phyloP scores from a whole-genome alignment of 2,888 invertebrate species.

The Aporophyla nigra region DNA sequence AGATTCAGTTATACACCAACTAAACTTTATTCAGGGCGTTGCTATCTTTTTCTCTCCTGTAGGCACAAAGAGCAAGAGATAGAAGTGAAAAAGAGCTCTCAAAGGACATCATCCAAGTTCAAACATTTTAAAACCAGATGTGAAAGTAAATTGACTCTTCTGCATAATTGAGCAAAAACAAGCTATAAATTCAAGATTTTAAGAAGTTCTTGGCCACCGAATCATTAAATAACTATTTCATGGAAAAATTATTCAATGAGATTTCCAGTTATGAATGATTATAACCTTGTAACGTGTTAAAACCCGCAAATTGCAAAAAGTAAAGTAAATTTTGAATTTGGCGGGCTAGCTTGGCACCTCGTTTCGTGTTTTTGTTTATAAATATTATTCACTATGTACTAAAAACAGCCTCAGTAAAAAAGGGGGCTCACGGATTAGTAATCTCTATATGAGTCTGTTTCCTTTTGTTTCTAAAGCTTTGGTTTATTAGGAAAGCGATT shows the following conservation, averaged over 20 bases:
- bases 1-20: not conserved
- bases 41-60: slow-evolving; percentile 1
- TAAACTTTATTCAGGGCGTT: not conserved
- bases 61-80: not conserved
- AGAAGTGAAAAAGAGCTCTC: not conserved
- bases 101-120: not conserved
- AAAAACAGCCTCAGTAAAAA: not conserved
- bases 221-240: too few species aligned
- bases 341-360: too few species aligned
- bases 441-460: not conserved
- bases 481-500: not conserved
- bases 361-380: too few species aligned
- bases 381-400: not conserved
- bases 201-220: not conserved
- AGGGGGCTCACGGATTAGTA: not conserved
- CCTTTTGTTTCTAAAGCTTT: not conserved
- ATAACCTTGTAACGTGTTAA: too few species aligned
- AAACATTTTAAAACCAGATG: not conserved
- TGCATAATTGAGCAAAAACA: not conserved
- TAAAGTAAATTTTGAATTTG: too few species aligned
- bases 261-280: too few species aligned
- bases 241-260: too few species aligned
- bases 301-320: too few species aligned
- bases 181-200: not conserved
- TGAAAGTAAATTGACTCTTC: too few species aligned